These are phyloP conservation scores for Villa cingulata DNA, from an alignment of 2,888 invertebrate species.

Conservation along the genomic window DNA sequence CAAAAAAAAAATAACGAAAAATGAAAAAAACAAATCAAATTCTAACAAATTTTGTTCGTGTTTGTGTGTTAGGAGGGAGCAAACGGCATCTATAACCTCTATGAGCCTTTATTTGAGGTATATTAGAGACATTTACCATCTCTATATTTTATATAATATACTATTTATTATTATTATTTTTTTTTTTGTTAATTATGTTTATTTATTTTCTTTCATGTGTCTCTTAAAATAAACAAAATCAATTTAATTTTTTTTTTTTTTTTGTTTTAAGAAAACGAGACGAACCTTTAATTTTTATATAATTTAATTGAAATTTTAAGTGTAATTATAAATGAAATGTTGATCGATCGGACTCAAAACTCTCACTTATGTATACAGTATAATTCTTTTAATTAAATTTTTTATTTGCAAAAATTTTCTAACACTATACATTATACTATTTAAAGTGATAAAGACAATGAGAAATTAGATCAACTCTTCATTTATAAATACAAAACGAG, in stretches of 20 bases:
- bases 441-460: too few species aligned
- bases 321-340: constrained; percentile 11
- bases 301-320: not conserved
- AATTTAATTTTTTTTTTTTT: too few species aligned
- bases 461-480: not conserved
- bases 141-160: too few species aligned
- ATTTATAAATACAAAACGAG: not conserved
- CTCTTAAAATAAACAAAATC: too few species aligned
- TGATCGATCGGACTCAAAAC: too few species aligned
- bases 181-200: too few species aligned
- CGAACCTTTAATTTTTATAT: constrained; percentile 1
- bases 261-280: too few species aligned
- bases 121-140: constrained; percentile 1
- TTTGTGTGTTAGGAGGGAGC: constrained; percentile 16
- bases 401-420: not conserved
- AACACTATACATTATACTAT: too few species aligned
- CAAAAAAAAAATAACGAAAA: not conserved
- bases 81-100: constrained; percentile 14
- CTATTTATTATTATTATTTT: too few species aligned
- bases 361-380: too few species aligned
- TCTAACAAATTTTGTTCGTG: constrained; percentile 10
- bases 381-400: too few species aligned
- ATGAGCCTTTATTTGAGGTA: constrained; percentile 16
- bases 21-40: constrained; percentile 2
- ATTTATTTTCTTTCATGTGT: too few species aligned